Evolutionary conservation across 37 sponge, comb jelly and placozoan genomes (phyloP), one percentile per base, ranked within the genome.

Genomic region (Corticium candelabrum): DNA sequence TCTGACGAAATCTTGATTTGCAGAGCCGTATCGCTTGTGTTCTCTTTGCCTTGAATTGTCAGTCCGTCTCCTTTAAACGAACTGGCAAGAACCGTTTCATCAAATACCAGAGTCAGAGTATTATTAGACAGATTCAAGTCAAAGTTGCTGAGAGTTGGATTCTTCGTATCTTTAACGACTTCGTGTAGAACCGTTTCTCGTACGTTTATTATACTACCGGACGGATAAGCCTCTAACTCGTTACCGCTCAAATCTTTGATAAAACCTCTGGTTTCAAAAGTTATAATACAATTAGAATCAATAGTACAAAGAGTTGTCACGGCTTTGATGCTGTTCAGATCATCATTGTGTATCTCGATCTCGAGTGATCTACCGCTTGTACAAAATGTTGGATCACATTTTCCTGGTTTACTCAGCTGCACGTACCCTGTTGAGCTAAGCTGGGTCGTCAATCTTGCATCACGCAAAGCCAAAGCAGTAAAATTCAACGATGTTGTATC

Each of bases 31-130:
- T 89, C 56, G 56, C 56, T 43, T 5, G 11, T 11, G 56, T 43
- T 43, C 5, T 5, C 56, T 43, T 5, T 43, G 56, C 11, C 5
- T 11, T 43, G 56, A 11, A 43, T 43, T 5, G 11, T 11, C 11
- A 43, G 56, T 43, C 56, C 11, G 56, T 43, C 56, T 5, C 56
- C 56, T 21, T 11, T 5, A 11, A 43, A 11, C 5, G 11, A 21
- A 11, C 56, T 43, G 56, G 11, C 56, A 81, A 87, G n/a, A 87
- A 39, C 68, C 85, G 83, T 50, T 68, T 94, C 94, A 78, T 89
- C 83, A 79, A 94, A 94, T 7, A 41, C 41, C 3, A 94, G 84
- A n/a, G 71, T 43, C 11, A 43, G n/a, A n/a, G n/a, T n/a, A n/a
- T 4, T 15, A 30, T 5, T 29, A 15, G 29, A 29, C 62, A n/a